These are phyloP conservation scores for Petrosia ficiformis DNA, from an alignment of 37 sponge, comb jelly and placozoan species.

Conservation along the genomic window DNA sequence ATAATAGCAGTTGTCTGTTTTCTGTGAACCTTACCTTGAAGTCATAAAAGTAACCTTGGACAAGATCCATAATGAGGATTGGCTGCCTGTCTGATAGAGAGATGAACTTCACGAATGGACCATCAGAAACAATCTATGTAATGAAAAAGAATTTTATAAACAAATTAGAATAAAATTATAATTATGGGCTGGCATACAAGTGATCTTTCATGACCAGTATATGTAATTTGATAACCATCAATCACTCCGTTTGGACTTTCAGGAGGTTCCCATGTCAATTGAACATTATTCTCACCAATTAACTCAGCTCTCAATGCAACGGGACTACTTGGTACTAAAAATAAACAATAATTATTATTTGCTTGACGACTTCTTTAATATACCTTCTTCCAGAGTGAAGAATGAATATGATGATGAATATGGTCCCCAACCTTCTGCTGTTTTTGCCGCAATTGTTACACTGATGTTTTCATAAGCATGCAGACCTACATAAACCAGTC, in stretches of 20 bases:
- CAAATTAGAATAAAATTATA: no score
- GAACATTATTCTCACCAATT: slow-evolving; percentile 4
- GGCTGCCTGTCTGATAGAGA: neutral
- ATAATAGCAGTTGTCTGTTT: neutral
- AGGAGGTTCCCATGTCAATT: slow-evolving; percentile 8
- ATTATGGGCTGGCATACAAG: no score
- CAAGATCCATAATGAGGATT: neutral
- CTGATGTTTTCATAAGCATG: neutral
- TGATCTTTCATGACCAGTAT: slow-evolving; percentile 16
- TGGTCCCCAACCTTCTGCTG: slow-evolving; percentile 7
- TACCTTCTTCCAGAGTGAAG: slow-evolving; percentile 6
- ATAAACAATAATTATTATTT: neutral
- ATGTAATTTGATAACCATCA: slow-evolving; percentile 27
- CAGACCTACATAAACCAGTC: neutral
- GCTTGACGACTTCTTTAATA: neutral
- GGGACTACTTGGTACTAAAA: neutral
- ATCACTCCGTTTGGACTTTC: slow-evolving; percentile 18
- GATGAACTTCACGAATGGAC: neutral
- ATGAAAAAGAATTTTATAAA: no score
- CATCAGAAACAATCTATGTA: neutral
- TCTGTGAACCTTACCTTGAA: slow-evolving; percentile 9
- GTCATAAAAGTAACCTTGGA: slow-evolving; percentile 6
- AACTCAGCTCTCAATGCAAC: neutral
- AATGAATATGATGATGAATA: neutral
- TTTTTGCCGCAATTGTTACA: slow-evolving; percentile 3